A percentile compares a stretch with the other conserved stretches of the same genome.
Evolutionary conservation across 2,113 vertebrate genomes (phyloP).

Genomic region (Bos indicus): DNA sequence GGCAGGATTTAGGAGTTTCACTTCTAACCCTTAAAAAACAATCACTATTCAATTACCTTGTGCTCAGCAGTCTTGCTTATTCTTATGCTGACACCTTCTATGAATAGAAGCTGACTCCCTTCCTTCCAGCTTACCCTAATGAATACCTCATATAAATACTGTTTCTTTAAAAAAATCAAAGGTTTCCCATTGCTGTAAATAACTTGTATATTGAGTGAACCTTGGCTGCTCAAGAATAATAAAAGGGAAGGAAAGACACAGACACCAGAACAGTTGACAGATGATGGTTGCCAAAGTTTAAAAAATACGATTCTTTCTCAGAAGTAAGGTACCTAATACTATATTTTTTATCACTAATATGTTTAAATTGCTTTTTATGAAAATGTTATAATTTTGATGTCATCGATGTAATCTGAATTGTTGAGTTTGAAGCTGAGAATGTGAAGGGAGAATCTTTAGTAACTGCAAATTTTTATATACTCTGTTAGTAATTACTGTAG

Average conservation of each 20-base stretch:
- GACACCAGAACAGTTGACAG: background rate
- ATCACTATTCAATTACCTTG: background rate
- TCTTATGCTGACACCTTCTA: background rate
- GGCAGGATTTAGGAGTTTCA: background rate
- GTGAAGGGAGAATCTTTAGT: background rate
- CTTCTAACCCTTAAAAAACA: background rate
- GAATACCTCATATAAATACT: background rate
- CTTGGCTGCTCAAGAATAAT: background rate
- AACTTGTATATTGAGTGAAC: conserved; percentile 6
- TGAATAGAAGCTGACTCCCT: background rate
- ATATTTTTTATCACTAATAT: background rate
- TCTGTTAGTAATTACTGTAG: conserved; percentile 26
- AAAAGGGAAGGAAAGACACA: background rate
- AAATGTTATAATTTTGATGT: background rate
- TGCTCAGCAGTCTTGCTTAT: background rate
- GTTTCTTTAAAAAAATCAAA: background rate
- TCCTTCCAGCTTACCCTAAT: background rate
- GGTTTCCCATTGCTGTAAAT: background rate
- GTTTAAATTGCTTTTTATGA: background rate
- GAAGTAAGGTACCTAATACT: background rate
- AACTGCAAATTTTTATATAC: background rate
- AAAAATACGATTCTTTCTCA: background rate
- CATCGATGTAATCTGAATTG: background rate
- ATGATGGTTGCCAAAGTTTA: background rate
- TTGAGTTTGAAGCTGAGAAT: background rate